Evolutionary conservation across 2,797 vertebrate genomes (phyloP), one percentile per base, ranked within the genome.

Genomic region (Gadopsis marmoratus): DNA sequence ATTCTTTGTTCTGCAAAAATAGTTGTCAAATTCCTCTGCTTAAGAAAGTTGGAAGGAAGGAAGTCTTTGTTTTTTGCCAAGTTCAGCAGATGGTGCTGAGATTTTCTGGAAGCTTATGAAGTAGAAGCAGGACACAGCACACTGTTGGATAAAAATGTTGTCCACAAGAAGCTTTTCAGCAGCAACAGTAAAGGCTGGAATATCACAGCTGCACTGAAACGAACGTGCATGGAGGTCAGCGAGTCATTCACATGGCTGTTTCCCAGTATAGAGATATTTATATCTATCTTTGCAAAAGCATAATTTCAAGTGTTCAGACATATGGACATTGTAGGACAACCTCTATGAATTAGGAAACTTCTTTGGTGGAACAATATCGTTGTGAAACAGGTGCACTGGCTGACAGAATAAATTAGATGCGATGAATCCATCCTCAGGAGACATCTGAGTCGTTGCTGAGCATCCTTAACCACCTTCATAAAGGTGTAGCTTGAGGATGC

Each of bases 81-180:
- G 41, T 56, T 17, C 47, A 85, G 76, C 87, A 87, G 88, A 88
- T 88, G 82, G 82, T 59, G 33, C 54, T 54, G 65, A 73, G 50
- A 31, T 31, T 85, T 88, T 56, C 35, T 76, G 50, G 50, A 85
- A 63, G 73, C 48, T 75, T 50, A 60, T 74, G 41, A 84, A 79
- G 69, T 83, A 74, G n/a, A 53, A 71, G 37, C 7, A 31, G 61
- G 43, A 60, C 6, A 43, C 53, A 8, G 47, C 19, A 60, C 70
- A 74, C 16, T 17, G 16, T 60, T 26, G 1, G 14, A 29, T 26
- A 55, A 53, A 53, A 70, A 47, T 7, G 19, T 7, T 7, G 21
- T 14, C 17, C 16, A 29, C 47, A 35, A 50, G 1, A 31, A 45
- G 39, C 54, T 23, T 7, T 35, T 26, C 39, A 58, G 54, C 68